Percentiles rank a stretch among this genome's conserved stretches.
These are phyloP conservation scores for Lanistes nyassanus DNA, from an alignment of 1,140 invertebrate species.

Conservation along the genomic window DNA sequence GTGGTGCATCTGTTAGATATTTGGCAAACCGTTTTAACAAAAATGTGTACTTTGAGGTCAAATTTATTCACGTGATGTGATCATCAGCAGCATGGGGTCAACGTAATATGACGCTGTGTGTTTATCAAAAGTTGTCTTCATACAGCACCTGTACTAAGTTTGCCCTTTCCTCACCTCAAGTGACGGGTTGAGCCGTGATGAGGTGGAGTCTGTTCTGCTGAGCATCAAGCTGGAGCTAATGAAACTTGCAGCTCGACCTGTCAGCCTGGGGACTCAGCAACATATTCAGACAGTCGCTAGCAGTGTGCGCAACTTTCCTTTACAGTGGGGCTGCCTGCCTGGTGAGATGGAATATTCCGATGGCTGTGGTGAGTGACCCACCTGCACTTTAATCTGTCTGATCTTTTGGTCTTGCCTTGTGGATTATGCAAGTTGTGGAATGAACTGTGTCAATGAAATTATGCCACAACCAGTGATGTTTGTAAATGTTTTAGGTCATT, in stretches of 20 bases:
- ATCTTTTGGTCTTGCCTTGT: too few species aligned
- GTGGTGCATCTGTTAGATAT: too few species aligned
- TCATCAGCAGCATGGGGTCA: neutral
- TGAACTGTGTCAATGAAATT: too few species aligned
- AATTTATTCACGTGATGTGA: neutral
- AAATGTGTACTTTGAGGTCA: too few species aligned
- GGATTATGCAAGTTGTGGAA: too few species aligned
- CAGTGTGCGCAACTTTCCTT: slow-evolving; percentile 31
- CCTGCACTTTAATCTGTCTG: neutral
- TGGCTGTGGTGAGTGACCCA: slow-evolving; percentile 47
- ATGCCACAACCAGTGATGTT: too few species aligned
- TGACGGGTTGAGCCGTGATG: slow-evolving; percentile 30
- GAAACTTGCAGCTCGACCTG: slow-evolving; percentile 29
- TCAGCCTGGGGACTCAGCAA: slow-evolving; percentile 31
- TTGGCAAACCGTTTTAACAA: too few species aligned
- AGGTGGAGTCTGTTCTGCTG: slow-evolving; percentile 31
- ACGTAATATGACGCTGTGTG: neutral
- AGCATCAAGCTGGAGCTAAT: slow-evolving; percentile 42
- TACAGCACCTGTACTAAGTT: neutral
- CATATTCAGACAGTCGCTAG: slow-evolving; percentile 31
- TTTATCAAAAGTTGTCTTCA: neutral
- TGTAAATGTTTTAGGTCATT: too few species aligned
- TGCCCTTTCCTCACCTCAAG: slow-evolving; percentile 14
- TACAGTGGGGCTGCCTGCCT: slow-evolving; percentile 37
- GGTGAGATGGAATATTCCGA: slow-evolving; percentile 44